Evolutionary conservation across 1,140 invertebrate genomes (phyloP), one percentile per base, ranked within the genome.

Genomic region (Bombus terrestris): DNA sequence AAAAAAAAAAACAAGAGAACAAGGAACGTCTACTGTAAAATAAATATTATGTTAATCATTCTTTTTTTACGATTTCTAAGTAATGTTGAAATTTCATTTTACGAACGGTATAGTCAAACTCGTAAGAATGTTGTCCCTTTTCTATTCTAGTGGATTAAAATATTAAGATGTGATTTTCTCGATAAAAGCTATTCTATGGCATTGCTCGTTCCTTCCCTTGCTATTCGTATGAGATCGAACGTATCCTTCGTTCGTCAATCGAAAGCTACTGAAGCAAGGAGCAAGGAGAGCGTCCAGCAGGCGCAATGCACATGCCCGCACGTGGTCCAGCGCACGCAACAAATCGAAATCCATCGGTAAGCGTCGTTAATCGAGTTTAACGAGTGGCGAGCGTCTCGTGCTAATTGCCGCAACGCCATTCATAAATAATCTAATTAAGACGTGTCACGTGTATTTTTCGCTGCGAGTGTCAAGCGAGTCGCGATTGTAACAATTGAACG

Each of bases 401-500:
- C 68, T 85, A 81, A 85, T 85, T 81, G 68, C 4, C 22, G 82
- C 41, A 41, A 39, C 41, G 78, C 32, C 37, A 57, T 57, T 72
- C 32, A 47, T 43, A 59, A 64, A 32, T 53, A 71, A 81, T 81
- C 43, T 15, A 59, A 81, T 85, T 66, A 71, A 41, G 39, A 81
- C 25, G 66, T 32, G 69, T 85, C 57, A 81, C 53, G 57, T 81
- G 57, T 32, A 12, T n/a, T 73, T 13, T 57, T 69, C n/a, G 28
- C 18, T 9, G 2, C 4, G 10, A 25, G 47, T 28, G 39, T 79
- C 15, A 28, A 35, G 64, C 59, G 28, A 64, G 37, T 13, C 43
- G 69, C 66, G 69, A 85, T 72, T 85, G 35, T 43, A 28, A 47
- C 57, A 85, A 81, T 85, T 85, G 66, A 28, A 53, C 18, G 57